Conservation (phyloP, 2,797 vertebrate species). For the Taenioides sp. region DNA sequence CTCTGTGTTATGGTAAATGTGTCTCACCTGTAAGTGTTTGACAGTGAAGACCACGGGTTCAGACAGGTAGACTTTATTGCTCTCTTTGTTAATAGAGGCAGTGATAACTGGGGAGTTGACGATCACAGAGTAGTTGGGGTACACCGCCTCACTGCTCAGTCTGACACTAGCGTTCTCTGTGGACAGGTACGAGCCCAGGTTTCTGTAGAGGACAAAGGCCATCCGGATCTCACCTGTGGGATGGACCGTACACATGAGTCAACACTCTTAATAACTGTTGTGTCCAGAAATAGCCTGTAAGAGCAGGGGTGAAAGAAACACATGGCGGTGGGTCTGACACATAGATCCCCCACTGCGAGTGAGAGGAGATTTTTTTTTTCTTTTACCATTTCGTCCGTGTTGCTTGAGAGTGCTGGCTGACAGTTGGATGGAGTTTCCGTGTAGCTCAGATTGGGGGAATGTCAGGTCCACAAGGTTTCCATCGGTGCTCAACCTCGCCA, state of each 20-base stretch:
- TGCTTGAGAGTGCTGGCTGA: constrained; percentile 96
- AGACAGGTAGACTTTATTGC: constrained; percentile 95
- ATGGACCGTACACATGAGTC: constrained; percentile 3
- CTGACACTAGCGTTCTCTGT: constrained; percentile 96
- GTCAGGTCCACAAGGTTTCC: constrained; percentile 91
- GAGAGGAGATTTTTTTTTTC: constrained; percentile 48
- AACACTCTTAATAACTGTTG: constrained; percentile 15
- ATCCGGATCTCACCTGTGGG: constrained; percentile 93
- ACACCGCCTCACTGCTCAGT: constrained; percentile 87
- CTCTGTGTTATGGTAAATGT: background rate
- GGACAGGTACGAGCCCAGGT: constrained; percentile 92
- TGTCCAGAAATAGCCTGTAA: constrained; percentile 24
- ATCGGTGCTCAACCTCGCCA: constrained; percentile 94
- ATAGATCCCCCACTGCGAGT: constrained; percentile 15
- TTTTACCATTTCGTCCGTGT: constrained; percentile 92
- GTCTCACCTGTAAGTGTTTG: constrained; percentile 91
- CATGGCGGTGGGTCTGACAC: background rate
- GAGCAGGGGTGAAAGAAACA: background rate
- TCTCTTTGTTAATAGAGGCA: constrained; percentile 97
- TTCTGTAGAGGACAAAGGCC: constrained; percentile 95
- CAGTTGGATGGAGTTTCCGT: constrained; percentile 92
- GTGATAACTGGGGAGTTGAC: constrained; percentile 98
- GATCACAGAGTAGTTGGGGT: constrained; percentile 95
- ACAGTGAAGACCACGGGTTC: constrained; percentile 96
- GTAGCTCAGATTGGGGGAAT: constrained; percentile 89